A percentile compares a stretch with the other conserved stretches of the same genome.
These are phyloP conservation scores for Drosophila birchii DNA, from an alignment of 2,888 invertebrate genomes.

Conservation along the genomic window DNA sequence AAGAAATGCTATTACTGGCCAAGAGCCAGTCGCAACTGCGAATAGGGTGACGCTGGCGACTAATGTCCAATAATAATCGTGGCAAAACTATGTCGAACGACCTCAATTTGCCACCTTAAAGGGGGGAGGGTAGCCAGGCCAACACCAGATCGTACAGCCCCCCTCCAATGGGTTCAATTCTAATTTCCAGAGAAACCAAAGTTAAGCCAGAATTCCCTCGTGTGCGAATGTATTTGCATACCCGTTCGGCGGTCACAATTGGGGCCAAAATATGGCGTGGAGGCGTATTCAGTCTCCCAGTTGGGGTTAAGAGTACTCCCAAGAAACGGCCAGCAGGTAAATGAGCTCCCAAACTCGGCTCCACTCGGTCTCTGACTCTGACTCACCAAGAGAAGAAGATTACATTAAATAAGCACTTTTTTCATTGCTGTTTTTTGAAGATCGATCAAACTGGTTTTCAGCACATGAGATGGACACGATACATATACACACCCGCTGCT, in stretches of 20 bases:
- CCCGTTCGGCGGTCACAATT: slow-evolving; percentile 2
- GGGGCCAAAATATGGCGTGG: slow-evolving; percentile 21
- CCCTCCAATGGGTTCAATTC: slow-evolving; percentile 23
- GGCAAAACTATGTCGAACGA: slow-evolving; percentile 70
- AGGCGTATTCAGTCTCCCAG: slow-evolving; percentile 7
- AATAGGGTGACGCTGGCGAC: slow-evolving; percentile 42
- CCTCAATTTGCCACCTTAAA: slow-evolving; percentile 62
- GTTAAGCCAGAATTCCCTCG: slow-evolving; percentile 6
- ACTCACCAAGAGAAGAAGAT: slow-evolving; percentile 39
- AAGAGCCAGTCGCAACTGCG: slow-evolving; percentile 37
- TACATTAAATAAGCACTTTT: slow-evolving; percentile 34
- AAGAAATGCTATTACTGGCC: slow-evolving; percentile 74
- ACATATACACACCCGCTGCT: slow-evolving; percentile 5
- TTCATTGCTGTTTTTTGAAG: slow-evolving; percentile 15
- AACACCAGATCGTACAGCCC: slow-evolving; percentile 23
- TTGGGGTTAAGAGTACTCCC: slow-evolving; percentile 16
- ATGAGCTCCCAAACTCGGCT: slow-evolving; percentile 47
- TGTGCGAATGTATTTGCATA: slow-evolving; percentile 39
- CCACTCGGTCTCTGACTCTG: slow-evolving; percentile 26
- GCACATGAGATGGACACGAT: slow-evolving; percentile 56
- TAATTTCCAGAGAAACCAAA: slow-evolving; percentile 29
- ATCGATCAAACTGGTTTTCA: slow-evolving; percentile 65
- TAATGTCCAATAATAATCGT: slow-evolving; percentile 66
- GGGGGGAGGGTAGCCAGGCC: slow-evolving; percentile 4
- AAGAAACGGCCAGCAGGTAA: slow-evolving; percentile 58